Percentiles rank a stretch among this genome's conserved stretches.
Conservation (phyloP, 1,140 invertebrate species). For the Cyrtorhinus lividipennis region DNA sequence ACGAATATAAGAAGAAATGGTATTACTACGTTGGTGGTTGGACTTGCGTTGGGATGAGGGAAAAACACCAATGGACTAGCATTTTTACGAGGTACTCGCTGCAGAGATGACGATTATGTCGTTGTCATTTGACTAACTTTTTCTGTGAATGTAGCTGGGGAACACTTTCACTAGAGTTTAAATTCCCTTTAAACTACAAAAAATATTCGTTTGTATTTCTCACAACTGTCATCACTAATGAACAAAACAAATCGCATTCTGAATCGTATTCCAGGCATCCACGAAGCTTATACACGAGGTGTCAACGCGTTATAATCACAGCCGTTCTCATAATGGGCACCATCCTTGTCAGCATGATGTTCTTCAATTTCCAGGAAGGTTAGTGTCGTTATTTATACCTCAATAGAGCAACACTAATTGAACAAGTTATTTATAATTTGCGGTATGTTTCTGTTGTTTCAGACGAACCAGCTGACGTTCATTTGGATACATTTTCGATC, state of each 20-base stretch:
- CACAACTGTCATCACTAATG: too few relatives aligned
- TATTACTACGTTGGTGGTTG: background rate
- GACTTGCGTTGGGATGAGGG: background rate
- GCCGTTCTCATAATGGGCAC: background rate
- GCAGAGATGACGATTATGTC: too few relatives aligned
- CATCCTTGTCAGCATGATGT: background rate
- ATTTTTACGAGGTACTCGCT: background rate
- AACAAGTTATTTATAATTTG: too few relatives aligned
- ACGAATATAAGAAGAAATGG: background rate
- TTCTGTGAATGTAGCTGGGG: too few relatives aligned
- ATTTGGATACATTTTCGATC: too few relatives aligned
- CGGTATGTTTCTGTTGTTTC: too few relatives aligned
- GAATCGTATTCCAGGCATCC: background rate
- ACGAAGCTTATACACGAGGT: background rate
- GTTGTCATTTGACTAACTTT: background rate
- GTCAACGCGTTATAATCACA: background rate
- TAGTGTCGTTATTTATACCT: too few relatives aligned
- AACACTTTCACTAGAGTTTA: too few relatives aligned
- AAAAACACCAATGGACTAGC: background rate
- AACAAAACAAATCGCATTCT: background rate
- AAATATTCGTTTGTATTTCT: too few relatives aligned
- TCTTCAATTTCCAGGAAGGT: background rate
- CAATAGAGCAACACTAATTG: too few relatives aligned
- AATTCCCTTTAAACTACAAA: too few relatives aligned
- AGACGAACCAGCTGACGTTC: too few relatives aligned